Percentiles rank a stretch among this genome's conserved stretches.
Conservation (phyloP, 2,888 invertebrate species). For the Cephalotes varians region DNA sequence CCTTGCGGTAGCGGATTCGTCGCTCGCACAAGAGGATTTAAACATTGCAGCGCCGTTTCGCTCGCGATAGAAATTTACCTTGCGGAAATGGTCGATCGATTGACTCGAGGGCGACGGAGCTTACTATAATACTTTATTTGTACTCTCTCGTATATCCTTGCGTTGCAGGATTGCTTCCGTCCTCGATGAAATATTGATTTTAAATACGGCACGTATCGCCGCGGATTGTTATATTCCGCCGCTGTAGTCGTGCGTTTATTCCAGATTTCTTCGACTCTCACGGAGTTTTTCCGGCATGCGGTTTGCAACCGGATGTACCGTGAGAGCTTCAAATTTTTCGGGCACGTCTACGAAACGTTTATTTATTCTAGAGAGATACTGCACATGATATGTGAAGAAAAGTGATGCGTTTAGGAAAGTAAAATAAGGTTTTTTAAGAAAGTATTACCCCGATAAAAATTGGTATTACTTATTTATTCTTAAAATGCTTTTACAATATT, state of each 20-base stretch:
- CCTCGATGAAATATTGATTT: conserved; percentile 52
- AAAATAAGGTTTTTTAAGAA: not conserved
- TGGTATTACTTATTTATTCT: not conserved
- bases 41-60: conserved; percentile 40
- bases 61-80: conserved; percentile 46
- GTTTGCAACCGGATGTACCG: not conserved
- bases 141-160: conserved; percentile 39
- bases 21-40: conserved; percentile 47
- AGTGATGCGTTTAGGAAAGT: not conserved
- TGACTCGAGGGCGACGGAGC: conserved; percentile 47
- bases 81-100: conserved; percentile 51
- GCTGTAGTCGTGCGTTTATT: not conserved
- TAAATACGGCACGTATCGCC: conserved; percentile 39
- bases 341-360: not conserved
- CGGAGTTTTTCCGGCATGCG: not conserved
- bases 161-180: conserved; percentile 47
- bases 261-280: not conserved
- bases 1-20: conserved; percentile 23
- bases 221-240: conserved; percentile 43
- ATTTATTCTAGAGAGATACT: not conserved
- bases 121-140: conserved; percentile 54
- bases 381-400: too few species aligned
- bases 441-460: not conserved
- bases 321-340: not conserved
- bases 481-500: not conserved